Evolutionary conservation across 2,888 invertebrate species (phyloP).

Genomic region (Gymnosoma rotundatum): DNA sequence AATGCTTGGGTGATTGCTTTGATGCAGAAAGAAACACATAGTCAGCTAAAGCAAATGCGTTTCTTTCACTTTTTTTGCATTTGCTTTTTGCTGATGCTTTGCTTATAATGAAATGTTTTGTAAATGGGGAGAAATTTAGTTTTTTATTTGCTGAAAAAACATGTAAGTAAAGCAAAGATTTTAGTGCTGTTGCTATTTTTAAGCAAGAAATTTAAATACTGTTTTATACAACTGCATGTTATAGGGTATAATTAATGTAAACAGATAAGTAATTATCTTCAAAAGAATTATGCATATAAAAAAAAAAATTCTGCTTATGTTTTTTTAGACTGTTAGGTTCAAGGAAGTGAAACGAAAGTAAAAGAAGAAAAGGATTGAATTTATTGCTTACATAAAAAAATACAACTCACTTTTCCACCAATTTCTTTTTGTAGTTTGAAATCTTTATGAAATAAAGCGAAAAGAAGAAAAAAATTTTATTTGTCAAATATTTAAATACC

Average conservation of each 20-base stretch:
- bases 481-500: conserved; percentile 69
- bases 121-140: too few species aligned
- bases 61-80: too few species aligned
- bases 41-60: too few species aligned
- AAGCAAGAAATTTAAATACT: too few species aligned
- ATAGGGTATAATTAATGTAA: conserved; percentile 11
- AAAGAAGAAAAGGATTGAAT: conserved; percentile 40
- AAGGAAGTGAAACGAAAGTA: background rate
- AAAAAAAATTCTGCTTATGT: conserved; percentile 11
- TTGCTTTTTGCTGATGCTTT: too few species aligned
- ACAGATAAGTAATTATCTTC: conserved; percentile 8
- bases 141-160: too few species aligned
- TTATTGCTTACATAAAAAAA: conserved; percentile 23
- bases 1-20: too few species aligned
- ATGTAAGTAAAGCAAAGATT: too few species aligned
- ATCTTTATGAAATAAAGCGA: conserved; percentile 48
- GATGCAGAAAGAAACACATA: too few species aligned
- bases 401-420: conserved; percentile 45
- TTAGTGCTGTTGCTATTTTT: too few species aligned
- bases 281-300: background rate
- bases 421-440: conserved; percentile 29
- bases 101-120: too few species aligned
- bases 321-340: background rate
- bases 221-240: background rate
- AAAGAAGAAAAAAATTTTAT: background rate